phyloP scores from a whole-genome alignment of 30 jellyfish, hydroid and myxozoan species.

The Turritopsis rubra region DNA sequence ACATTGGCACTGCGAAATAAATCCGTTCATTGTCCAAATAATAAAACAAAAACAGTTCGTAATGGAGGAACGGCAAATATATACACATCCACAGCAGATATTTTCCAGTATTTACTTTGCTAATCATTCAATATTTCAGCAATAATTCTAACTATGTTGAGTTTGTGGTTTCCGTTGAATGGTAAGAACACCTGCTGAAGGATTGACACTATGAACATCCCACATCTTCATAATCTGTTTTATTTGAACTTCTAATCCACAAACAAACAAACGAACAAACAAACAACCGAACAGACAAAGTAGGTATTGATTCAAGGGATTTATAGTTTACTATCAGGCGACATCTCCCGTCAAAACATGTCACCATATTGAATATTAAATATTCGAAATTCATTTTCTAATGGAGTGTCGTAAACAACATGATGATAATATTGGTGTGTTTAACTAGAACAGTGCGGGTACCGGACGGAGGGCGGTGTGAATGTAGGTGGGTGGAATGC shows the following conservation, averaged over 20 bases:
- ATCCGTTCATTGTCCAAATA: no score
- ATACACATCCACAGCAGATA: not conserved
- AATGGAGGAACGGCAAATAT: no score
- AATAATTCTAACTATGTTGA: not conserved
- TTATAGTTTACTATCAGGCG: not conserved
- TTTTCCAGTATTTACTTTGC: not conserved
- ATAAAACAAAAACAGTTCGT: no score
- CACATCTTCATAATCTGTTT: no score
- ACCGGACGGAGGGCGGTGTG: no score
- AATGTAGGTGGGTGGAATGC: no score
- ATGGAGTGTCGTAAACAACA: no score
- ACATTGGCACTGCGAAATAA: no score
- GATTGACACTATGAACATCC: not conserved
- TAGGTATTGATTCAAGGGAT: no score
- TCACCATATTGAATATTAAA: not conserved
- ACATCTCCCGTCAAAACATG: not conserved
- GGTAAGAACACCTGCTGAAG: not conserved
- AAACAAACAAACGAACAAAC: not conserved
- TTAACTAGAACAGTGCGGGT: no score
- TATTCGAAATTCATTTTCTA: not conserved
- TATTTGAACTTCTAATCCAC: not conserved
- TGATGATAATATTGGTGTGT: not conserved
- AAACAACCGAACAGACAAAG: not conserved
- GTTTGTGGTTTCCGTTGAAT: not conserved
- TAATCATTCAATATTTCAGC: not conserved